Conservation (phyloP, 2,113 vertebrate genomes). For the Prunella himalayana region DNA sequence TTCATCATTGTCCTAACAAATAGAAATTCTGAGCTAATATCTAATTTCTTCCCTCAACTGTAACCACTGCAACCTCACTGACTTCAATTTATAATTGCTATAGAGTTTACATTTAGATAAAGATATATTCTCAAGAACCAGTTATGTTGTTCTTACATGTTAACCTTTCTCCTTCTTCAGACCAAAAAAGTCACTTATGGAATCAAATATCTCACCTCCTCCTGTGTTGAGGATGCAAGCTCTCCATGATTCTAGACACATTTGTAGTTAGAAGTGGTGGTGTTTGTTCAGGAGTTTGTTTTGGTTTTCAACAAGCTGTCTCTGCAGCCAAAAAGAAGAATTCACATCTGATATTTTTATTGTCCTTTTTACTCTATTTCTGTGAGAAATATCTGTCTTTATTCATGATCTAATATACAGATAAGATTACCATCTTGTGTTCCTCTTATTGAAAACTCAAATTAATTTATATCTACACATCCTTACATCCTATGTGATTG, state of each 20-base stretch:
- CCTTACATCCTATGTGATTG: background rate
- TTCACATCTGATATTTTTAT: background rate
- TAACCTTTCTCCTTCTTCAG: background rate
- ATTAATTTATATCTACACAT: background rate
- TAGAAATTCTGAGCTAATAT: background rate
- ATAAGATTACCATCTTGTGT: background rate
- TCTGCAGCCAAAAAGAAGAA: background rate
- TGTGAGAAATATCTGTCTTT: background rate
- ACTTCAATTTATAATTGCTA: background rate
- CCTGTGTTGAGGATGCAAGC: rapidly evolving
- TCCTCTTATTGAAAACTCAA: background rate
- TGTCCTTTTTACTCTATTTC: background rate
- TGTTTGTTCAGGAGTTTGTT: background rate
- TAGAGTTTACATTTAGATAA: background rate
- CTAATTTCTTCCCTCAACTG: background rate
- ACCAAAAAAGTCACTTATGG: background rate
- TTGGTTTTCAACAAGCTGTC: background rate
- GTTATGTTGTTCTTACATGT: background rate
- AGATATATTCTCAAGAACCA: background rate
- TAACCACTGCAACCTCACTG: background rate
- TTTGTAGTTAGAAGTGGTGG: background rate
- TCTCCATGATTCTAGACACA: background rate
- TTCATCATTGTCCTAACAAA: background rate
- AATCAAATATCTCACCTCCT: background rate
- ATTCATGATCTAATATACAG: rapidly evolving